phyloP scores from a whole-genome alignment of 2,113 vertebrate genomes.

The Nothobranchius kuhntae region DNA sequence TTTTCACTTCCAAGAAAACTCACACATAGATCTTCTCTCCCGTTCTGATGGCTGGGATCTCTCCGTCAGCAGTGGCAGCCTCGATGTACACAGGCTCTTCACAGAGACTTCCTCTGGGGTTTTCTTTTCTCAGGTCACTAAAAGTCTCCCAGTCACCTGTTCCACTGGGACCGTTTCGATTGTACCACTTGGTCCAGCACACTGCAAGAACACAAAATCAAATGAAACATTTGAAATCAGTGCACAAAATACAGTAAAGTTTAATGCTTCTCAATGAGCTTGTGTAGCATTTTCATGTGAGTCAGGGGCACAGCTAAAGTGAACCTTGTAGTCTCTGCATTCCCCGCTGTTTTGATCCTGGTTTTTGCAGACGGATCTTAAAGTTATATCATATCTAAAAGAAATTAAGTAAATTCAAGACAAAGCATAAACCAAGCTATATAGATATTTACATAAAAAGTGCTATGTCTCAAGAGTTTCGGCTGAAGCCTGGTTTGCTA shows the following conservation, averaged over 20 bases:
- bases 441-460: background rate
- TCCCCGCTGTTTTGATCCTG: background rate
- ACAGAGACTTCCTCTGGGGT: constrained; percentile 39
- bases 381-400: constrained; percentile 32
- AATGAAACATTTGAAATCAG: too few species aligned
- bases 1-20: background rate
- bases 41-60: constrained; percentile 5
- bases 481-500: background rate
- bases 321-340: constrained; percentile 53
- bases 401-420: background rate
- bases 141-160: constrained; percentile 43
- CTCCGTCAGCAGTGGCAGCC: constrained; percentile 12
- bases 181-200: constrained; percentile 57
- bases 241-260: too few species aligned
- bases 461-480: background rate
- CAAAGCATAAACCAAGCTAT: background rate
- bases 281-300: background rate
- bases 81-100: constrained; percentile 7
- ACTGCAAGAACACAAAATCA: constrained; percentile 17
- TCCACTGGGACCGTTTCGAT: constrained; percentile 31
- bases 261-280: too few species aligned
- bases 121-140: fast-evolving
- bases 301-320: constrained; percentile 29
- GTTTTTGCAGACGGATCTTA: constrained; percentile 52
- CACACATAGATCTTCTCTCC: constrained; percentile 3